Evolutionary conservation across 92 coral and sea anemone genomes (phyloP).

Genomic region (Parazoanthus atlanticus): DNA sequence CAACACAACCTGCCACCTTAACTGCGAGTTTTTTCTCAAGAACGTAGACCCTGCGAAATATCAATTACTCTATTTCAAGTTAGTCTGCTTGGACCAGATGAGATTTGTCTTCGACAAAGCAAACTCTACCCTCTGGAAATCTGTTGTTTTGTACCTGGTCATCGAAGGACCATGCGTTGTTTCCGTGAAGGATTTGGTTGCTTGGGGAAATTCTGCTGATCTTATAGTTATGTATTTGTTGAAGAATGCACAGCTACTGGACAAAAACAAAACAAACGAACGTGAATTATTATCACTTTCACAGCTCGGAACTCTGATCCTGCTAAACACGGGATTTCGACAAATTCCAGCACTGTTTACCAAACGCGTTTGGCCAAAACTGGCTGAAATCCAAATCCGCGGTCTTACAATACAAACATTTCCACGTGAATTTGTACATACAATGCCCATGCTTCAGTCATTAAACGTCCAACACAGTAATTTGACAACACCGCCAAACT

Average conservation of each 20-base stretch:
- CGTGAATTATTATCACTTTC: slow-evolving; percentile 34
- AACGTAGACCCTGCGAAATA: background rate
- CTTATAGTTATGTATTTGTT: slow-evolving; percentile 51
- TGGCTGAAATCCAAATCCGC: slow-evolving; percentile 63
- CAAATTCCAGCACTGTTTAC: slow-evolving; percentile 54
- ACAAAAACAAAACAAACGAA: slow-evolving; percentile 30
- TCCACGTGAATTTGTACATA: slow-evolving; percentile 41
- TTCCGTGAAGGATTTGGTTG: slow-evolving; percentile 50
- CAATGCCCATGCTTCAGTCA: slow-evolving; percentile 75
- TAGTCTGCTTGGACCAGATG: background rate
- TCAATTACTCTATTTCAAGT: background rate
- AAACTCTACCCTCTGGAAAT: background rate
- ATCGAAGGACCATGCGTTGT: slow-evolving; percentile 51
- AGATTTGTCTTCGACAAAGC: background rate
- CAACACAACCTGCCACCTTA: background rate
- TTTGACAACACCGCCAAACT: slow-evolving; percentile 61
- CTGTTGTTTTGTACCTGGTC: slow-evolving; percentile 29
- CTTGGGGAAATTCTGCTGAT: slow-evolving; percentile 72
- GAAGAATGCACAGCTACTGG: slow-evolving; percentile 47
- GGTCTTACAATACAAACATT: slow-evolving; percentile 44
- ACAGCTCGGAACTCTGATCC: slow-evolving; percentile 56
- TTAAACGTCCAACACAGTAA: slow-evolving; percentile 56
- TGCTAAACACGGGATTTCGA: slow-evolving; percentile 32
- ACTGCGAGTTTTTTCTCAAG: slow-evolving; percentile 2
- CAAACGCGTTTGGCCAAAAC: slow-evolving; percentile 57